phyloP scores from a whole-genome alignment of 2,888 invertebrate genomes.

The Tachina lurida region DNA sequence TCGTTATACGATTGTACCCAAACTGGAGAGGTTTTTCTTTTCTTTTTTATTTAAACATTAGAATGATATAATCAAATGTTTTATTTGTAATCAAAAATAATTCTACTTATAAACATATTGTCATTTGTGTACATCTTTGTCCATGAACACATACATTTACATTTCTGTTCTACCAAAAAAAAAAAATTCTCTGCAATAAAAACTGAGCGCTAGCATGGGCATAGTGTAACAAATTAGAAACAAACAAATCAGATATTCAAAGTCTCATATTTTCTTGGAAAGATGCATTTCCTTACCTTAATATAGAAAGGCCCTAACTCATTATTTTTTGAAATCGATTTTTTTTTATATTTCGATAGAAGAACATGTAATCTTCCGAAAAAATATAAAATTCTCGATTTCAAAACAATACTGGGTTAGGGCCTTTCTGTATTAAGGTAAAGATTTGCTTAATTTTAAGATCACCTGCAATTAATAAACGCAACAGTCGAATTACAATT shows the following conservation, averaged over 20 bases:
- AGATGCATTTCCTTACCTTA: neutral
- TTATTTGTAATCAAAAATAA: conserved; percentile 12
- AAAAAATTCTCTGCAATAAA: neutral
- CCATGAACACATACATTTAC: conserved; percentile 40
- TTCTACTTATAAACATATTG: conserved; percentile 38
- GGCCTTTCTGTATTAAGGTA: too few relatives aligned
- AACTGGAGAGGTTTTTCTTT: conserved; percentile 86
- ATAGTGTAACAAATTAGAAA: conserved; percentile 1
- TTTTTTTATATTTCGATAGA: too few relatives aligned
- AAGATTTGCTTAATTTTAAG: too few relatives aligned
- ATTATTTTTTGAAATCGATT: too few relatives aligned
- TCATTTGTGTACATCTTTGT: conserved; percentile 29
- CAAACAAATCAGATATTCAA: conserved; percentile 9
- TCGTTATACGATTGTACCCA: conserved; percentile 92
- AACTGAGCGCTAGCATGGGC: conserved; percentile 26
- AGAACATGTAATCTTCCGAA: too few relatives aligned
- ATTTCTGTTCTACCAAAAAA: conserved; percentile 24
- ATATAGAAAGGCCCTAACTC: too few relatives aligned
- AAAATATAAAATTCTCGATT: too few relatives aligned
- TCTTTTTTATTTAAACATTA: conserved; percentile 32
- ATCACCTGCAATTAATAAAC: too few relatives aligned
- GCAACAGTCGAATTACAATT: too few relatives aligned
- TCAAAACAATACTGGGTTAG: too few relatives aligned
- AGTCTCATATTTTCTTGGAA: conserved; percentile 40
- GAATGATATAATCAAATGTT: conserved; percentile 26